These are phyloP conservation scores for Leucophenga maculata DNA, from an alignment of 2,888 invertebrate species.

Conservation along the genomic window DNA sequence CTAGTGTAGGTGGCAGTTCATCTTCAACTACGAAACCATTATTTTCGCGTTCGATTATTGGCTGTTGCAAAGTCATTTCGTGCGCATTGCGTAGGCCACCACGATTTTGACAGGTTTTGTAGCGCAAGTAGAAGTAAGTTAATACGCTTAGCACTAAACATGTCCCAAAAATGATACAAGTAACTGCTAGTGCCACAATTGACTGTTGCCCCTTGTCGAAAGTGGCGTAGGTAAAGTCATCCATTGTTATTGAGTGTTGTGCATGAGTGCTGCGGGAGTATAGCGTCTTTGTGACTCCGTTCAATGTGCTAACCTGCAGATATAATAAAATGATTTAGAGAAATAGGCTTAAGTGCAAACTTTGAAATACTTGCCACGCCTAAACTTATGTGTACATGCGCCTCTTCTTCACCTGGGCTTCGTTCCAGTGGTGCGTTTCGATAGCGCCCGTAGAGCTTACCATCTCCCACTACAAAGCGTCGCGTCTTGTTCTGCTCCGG, in stretches of 20 bases:
- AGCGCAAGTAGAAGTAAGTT: constrained; percentile 73
- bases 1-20: constrained; percentile 79
- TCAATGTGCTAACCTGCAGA: constrained; percentile 73
- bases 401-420: constrained; percentile 59
- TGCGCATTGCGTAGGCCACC: constrained; percentile 74
- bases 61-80: constrained; percentile 83
- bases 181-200: constrained; percentile 74
- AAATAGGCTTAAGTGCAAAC: background rate
- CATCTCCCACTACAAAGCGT: constrained; percentile 85
- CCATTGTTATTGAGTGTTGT: constrained; percentile 67
- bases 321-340: background rate
- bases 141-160: constrained; percentile 77
- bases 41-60: constrained; percentile 84
- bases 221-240: constrained; percentile 63
- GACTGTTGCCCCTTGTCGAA: constrained; percentile 66
- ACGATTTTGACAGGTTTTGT: constrained; percentile 67
- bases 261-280: constrained; percentile 76
- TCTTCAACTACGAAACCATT: constrained; percentile 84
- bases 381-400: constrained; percentile 79
- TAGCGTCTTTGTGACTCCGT: constrained; percentile 78
- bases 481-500: constrained; percentile 74
- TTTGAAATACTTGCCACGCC: constrained; percentile 77
- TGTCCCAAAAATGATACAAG: constrained; percentile 80
- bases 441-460: constrained; percentile 80
- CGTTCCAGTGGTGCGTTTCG: constrained; percentile 80